Conservation (phyloP, 2,113 vertebrate species). For the Nematolebias whitei region DNA sequence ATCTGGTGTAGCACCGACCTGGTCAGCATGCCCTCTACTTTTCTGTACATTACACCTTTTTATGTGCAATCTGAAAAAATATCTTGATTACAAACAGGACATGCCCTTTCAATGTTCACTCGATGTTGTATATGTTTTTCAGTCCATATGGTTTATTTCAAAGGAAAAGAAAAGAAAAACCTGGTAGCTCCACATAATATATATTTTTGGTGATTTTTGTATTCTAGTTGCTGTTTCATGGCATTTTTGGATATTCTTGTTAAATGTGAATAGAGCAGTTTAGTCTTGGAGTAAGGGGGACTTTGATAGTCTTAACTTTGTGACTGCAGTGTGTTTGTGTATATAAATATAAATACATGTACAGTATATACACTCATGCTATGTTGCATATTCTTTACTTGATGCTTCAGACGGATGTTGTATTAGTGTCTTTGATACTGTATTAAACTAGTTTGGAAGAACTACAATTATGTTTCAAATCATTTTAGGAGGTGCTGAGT, state of each 20-base stretch:
- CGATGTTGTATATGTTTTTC: slow-evolving; percentile 88
- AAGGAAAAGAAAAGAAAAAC: slow-evolving; percentile 70
- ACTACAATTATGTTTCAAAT: slow-evolving; percentile 61
- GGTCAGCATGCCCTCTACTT: slow-evolving; percentile 86
- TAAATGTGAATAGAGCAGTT: slow-evolving; percentile 75
- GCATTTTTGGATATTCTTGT: slow-evolving; percentile 89
- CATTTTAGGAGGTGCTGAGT: slow-evolving; percentile 78
- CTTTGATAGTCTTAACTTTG: slow-evolving; percentile 66
- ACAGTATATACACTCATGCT: slow-evolving; percentile 64
- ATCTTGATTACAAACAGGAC: slow-evolving; percentile 64
- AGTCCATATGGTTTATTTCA: slow-evolving; percentile 87
- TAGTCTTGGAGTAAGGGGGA: slow-evolving; percentile 67
- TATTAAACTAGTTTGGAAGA: slow-evolving; percentile 89
- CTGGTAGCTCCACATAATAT: slow-evolving; percentile 86
- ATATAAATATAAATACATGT: slow-evolving; percentile 73
- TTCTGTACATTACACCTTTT: slow-evolving; percentile 70
- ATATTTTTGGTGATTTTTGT: slow-evolving; percentile 97
- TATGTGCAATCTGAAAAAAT: slow-evolving; percentile 81
- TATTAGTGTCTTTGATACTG: slow-evolving; percentile 91
- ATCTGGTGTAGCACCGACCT: slow-evolving; percentile 56
- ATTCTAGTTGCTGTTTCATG: slow-evolving; percentile 93
- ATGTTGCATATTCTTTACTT: slow-evolving; percentile 87
- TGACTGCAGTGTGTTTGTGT: slow-evolving; percentile 84
- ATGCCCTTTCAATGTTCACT: slow-evolving; percentile 86
- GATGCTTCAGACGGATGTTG: slow-evolving; percentile 87